A percentile compares a stretch with the other conserved stretches of the same genome.
Evolutionary conservation across 2,113 vertebrate species (phyloP).

Genomic region (Candoia aspera): DNA sequence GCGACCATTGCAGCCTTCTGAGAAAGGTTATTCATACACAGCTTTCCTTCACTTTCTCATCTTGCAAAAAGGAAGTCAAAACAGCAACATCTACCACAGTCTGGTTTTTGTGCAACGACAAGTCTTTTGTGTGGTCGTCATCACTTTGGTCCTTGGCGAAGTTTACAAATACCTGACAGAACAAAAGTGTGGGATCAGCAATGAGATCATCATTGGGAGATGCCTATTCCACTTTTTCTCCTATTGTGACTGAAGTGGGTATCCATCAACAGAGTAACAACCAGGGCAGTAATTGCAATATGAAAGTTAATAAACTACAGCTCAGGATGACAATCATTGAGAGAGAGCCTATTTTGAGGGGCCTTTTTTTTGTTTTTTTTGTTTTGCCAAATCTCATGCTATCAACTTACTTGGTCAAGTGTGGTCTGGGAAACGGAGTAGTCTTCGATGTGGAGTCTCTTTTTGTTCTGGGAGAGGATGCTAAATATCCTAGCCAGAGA

Average conservation of each 20-base stretch:
- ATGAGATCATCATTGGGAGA: neutral
- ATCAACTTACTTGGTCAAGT: conserved; percentile 92
- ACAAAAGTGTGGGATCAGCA: neutral
- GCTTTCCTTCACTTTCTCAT: conserved; percentile 84
- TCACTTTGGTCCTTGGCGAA: conserved; percentile 99
- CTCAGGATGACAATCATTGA: neutral
- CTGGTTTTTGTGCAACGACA: conserved; percentile 87
- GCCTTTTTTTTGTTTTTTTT: neutral
- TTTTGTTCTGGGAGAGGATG: conserved; percentile 90
- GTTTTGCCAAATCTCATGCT: neutral
- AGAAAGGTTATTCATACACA: conserved; percentile 80
- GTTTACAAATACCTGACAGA: conserved; percentile 94
- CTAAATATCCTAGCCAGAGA: conserved; percentile 94
- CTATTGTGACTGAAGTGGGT: neutral
- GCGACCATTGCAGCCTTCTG: conserved; percentile 32
- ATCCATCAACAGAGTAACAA: neutral
- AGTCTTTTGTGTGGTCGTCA: conserved; percentile 91
- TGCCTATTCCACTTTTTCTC: neutral
- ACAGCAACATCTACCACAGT: conserved; percentile 78
- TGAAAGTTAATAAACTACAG: neutral
- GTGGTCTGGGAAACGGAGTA: conserved; percentile 98
- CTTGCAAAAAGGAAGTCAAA: conserved; percentile 74
- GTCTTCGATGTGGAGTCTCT: conserved; percentile 90
- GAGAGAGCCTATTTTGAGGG: neutral
- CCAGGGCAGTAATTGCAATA: neutral